Evolutionary conservation across 2,797 vertebrate genomes (phyloP).

Genomic region (Pagetopsis macropterus): DNA sequence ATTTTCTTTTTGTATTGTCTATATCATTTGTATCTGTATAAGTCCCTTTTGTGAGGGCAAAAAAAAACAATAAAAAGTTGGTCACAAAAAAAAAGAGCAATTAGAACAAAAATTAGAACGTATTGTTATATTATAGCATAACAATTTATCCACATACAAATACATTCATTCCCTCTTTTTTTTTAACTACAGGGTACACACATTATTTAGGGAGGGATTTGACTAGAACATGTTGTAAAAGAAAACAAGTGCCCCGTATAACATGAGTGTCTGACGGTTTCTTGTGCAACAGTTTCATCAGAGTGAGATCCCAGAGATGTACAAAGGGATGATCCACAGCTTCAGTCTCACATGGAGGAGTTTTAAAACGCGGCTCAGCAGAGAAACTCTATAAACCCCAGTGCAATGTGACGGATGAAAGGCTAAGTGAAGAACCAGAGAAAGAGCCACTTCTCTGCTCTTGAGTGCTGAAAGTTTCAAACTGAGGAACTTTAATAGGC

Average conservation of each 20-base stretch:
- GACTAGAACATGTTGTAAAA: neutral
- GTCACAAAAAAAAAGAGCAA: too few relatives aligned
- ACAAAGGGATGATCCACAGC: slow-evolving; percentile 31
- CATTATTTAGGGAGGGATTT: neutral
- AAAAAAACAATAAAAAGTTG: too few relatives aligned
- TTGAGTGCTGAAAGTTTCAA: rapidly evolving
- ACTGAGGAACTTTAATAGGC: neutral
- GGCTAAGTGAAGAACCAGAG: too few relatives aligned
- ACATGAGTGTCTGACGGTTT: neutral
- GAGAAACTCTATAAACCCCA: slow-evolving; percentile 8
- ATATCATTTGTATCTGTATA: too few relatives aligned
- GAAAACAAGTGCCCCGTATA: neutral
- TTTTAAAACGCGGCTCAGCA: slow-evolving; percentile 20
- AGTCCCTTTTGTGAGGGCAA: too few relatives aligned
- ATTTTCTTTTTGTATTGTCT: too few relatives aligned
- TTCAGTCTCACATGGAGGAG: slow-evolving; percentile 24
- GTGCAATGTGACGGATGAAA: slow-evolving; percentile 2
- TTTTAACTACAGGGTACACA: neutral
- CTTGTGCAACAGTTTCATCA: slow-evolving; percentile 29
- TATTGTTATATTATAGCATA: too few relatives aligned
- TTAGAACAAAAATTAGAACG: too few relatives aligned
- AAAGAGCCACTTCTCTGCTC: neutral
- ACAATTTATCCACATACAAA: too few relatives aligned
- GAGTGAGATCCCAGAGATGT: slow-evolving; percentile 21
- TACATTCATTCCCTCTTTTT: too few relatives aligned